A percentile compares a stretch with the other conserved stretches of the same genome.
These are phyloP conservation scores for Catalaphyllia jardinei DNA, from an alignment of 64 coral and sea anemone species.

Conservation along the genomic window DNA sequence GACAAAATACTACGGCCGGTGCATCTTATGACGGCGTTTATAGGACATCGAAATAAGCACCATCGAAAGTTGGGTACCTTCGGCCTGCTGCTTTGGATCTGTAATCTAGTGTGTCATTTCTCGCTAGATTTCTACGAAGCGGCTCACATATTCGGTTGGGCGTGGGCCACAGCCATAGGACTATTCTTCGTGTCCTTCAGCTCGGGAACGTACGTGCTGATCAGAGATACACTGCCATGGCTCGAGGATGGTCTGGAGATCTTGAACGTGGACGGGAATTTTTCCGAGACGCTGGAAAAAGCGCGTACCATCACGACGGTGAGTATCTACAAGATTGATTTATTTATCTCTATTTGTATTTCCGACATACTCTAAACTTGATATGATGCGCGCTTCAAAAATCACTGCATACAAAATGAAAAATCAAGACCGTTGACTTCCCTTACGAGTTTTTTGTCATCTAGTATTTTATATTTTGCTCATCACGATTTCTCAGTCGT, in stretches of 20 bases:
- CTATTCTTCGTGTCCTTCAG: slow-evolving; percentile 84
- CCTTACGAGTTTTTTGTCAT: background rate
- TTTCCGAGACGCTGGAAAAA: slow-evolving; percentile 82
- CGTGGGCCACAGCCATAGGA: slow-evolving; percentile 92
- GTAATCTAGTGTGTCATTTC: slow-evolving; percentile 80
- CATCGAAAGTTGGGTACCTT: slow-evolving; percentile 35
- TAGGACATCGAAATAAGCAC: slow-evolving; percentile 71
- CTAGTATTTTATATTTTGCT: background rate
- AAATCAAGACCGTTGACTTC: background rate
- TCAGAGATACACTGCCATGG: slow-evolving; percentile 81
- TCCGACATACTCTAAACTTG: background rate
- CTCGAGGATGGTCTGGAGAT: slow-evolving; percentile 83
- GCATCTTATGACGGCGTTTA: slow-evolving; percentile 65
- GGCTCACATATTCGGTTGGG: slow-evolving; percentile 79
- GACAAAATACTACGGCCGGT: slow-evolving; percentile 31
- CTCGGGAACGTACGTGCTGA: slow-evolving; percentile 66
- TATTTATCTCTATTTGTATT: background rate
- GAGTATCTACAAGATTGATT: background rate
- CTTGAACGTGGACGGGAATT: slow-evolving; percentile 86
- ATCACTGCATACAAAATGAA: slow-evolving; percentile 7
- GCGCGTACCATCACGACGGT: slow-evolving; percentile 61
- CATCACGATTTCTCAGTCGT: background rate
- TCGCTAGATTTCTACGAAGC: slow-evolving; percentile 96
- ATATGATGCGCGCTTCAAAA: background rate
- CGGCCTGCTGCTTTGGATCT: slow-evolving; percentile 62